phyloP scores from a whole-genome alignment of 2,113 vertebrate species.

The Solea senegalensis region DNA sequence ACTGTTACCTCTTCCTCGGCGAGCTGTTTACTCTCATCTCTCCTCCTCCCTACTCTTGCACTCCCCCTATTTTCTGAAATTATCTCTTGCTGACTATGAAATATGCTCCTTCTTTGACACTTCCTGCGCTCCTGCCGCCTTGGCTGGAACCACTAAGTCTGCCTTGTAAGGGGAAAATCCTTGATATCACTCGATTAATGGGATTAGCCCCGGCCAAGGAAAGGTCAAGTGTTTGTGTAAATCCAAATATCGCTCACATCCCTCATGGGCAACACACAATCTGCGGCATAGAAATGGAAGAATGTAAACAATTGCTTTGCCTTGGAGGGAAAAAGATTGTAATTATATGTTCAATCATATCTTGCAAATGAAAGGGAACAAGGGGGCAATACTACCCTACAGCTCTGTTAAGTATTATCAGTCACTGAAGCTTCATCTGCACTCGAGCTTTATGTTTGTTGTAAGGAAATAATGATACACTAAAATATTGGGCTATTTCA shows the following conservation, averaged over 20 bases:
- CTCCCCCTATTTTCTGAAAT: slow-evolving; percentile 40
- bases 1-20: slow-evolving; percentile 40
- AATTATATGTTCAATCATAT: not conserved
- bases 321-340: not conserved
- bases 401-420: slow-evolving; percentile 14
- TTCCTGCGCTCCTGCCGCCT: slow-evolving; percentile 22
- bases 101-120: slow-evolving; percentile 44
- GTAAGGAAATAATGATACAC: too few species aligned
- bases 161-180: slow-evolving; percentile 37
- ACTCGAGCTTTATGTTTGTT: not conserved
- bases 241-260: slow-evolving; percentile 19
- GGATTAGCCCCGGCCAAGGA: slow-evolving; percentile 40
- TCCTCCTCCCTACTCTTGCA: slow-evolving; percentile 6
- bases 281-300: not conserved
- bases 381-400: not conserved
- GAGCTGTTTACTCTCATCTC: slow-evolving; percentile 40
- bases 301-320: not conserved
- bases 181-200: slow-evolving; percentile 51
- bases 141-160: slow-evolving; percentile 25
- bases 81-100: slow-evolving; percentile 58
- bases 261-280: slow-evolving; percentile 5
- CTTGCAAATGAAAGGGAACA: not conserved
- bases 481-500: too few species aligned
- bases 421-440: not conserved
- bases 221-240: slow-evolving; percentile 42